Evolutionary conservation across 2,113 vertebrate genomes (phyloP), one percentile per base, ranked within the genome.

Genomic region (Oenanthe melanoleuca): DNA sequence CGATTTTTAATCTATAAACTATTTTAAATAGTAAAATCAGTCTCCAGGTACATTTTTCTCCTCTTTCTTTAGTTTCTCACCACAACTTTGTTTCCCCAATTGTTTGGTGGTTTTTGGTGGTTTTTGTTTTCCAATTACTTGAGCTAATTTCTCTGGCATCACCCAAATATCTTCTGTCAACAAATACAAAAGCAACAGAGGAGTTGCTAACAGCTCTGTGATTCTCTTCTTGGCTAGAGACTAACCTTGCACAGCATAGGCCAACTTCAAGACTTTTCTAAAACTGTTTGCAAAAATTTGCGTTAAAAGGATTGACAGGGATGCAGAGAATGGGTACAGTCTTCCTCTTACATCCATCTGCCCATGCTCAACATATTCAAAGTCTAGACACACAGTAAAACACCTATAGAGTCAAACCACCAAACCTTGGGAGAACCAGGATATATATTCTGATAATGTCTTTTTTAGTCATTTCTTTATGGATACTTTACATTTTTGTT

Each of bases 291-390:
- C 45, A n/a, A 77, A 92, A 83, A 80, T 86, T 65, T 69, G 15
- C 63, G 57, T 60, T 59, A 45, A 71, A 93, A 80, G 9, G 5
- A 8, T 63, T 80, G 34, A 44, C 10, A 1, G 19, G 24, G 37
- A 52, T 2, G 4, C 8, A 1, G 16, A 42, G 22, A 25, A 64
- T 1, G 2, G 23, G 1, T 34, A 14, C 15, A 63, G 31, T 40
- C 29, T 45, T 65, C 28, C 50, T 52, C 29, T 45, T 42, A 20
- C 7, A 49, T 13, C 24, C 20, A 21, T 75, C 61, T 82, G 37
- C 49, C 57, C 45, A 5, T n/a, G 31, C 13, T n/a, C 34, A 64
- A 60, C 4, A 5, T 53, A 45, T 66, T 93, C 45, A 18, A 70
- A 77, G 40, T 53, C 24, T 63, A 93, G 55, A 57, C 11, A 75